Evolutionary conservation across 2,797 vertebrate species (phyloP), one percentile per base, ranked within the genome.

Genomic region (Coranthus polyacanthus): DNA sequence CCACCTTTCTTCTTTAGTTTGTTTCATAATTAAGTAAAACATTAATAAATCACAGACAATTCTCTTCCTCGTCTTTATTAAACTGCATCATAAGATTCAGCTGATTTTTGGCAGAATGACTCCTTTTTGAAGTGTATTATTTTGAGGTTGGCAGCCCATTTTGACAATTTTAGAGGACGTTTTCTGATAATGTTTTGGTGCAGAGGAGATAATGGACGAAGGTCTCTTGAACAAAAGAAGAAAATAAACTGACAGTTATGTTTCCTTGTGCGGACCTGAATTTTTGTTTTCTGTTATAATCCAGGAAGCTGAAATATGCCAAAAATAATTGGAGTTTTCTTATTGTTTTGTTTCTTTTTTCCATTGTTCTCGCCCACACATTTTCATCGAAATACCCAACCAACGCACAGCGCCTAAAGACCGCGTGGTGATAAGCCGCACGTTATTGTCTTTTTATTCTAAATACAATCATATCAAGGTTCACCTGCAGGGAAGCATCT

Each of bases 271-370:
- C 38, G 18, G 13, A 21, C 38, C 50, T 61, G 39, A 66, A 37
- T 51, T 50, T 12, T 60, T 70, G 13, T 46, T 44, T 71, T 73
- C 53, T 32, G 15, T 73, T 66, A 44, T 41, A 63, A 59, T 38
- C 20, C 21, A 22, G 6, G 50, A 51, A 73, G 55, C 17, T 58
- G 38, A 29, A 50, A 18, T 17, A n/a, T 32, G 24, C 36, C 49
- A 18, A n/a, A 20, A 42, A 39, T 41, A 58, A 62, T 45, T 71
- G 22, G 39, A 52, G 39, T 55, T 45, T 36, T 18, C 6, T 47
- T 59, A 49, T 39, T 45, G 12, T 36, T n/a, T n/a, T n/a, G n/a
- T n/a, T n/a, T n/a, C n/a, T n/a, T n/a, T n/a, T n/a, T n/a, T n/a
- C n/a, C n/a, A n/a, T n/a, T 38, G 56, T 63, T 22, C 37, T 59